Conservation (phyloP, 1,140 invertebrate genomes). For the Hirudo medicinalis region DNA sequence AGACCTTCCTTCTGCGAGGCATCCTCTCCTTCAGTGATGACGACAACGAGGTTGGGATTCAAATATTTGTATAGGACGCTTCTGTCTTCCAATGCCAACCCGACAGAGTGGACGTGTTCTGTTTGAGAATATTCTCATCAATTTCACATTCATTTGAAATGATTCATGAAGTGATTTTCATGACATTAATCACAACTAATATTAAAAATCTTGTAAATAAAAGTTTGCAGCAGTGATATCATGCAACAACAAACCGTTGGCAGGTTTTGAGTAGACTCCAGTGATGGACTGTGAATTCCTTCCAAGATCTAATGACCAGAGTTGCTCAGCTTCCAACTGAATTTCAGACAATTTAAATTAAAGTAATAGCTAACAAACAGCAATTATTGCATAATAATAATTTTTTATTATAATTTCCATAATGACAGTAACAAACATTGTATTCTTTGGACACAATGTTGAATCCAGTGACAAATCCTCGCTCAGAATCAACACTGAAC, state of each 20-base stretch:
- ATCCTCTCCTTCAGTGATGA: constrained; percentile 66
- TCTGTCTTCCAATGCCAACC: constrained; percentile 80
- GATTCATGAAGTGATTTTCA: no score
- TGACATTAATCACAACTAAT: no score
- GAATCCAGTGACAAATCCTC: constrained; percentile 56
- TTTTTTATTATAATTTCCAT: not conserved
- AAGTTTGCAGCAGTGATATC: not conserved
- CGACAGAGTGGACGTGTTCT: constrained; percentile 88
- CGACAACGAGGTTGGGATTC: constrained; percentile 86
- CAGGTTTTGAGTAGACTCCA: constrained; percentile 54
- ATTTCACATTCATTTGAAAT: not conserved
- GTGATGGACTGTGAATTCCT: constrained; percentile 55
- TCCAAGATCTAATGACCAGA: constrained; percentile 61
- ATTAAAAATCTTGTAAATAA: not conserved
- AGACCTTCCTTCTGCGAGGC: constrained; percentile 48
- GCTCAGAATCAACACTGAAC: constrained; percentile 54
- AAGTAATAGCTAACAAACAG: not conserved
- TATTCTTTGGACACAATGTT: not conserved
- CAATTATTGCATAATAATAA: not conserved
- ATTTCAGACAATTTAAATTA: not conserved
- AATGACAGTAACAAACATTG: not conserved
- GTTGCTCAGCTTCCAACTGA: constrained; percentile 41
- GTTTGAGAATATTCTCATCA: not conserved
- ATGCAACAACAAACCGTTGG: constrained; percentile 37
- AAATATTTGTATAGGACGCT: constrained; percentile 96